Conservation (phyloP, 2,797 vertebrate genomes). For the Silurus lanzhouensis region DNA sequence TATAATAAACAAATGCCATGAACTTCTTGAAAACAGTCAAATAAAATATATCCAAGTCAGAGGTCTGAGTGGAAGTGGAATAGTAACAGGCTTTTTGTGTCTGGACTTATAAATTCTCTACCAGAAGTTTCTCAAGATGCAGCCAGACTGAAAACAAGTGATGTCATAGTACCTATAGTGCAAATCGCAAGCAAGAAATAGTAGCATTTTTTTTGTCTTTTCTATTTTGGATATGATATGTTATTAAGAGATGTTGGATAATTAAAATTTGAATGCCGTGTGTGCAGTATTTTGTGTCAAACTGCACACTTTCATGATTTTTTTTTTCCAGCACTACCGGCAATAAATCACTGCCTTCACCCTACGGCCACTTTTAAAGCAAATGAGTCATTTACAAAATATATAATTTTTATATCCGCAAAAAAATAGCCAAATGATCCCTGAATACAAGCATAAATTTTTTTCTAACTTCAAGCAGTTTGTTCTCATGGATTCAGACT, state of each 20-base stretch:
- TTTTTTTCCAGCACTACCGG: background rate
- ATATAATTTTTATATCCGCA: slow-evolving; percentile 4
- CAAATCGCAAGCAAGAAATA: background rate
- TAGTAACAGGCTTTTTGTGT: background rate
- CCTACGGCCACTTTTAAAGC: slow-evolving; percentile 7
- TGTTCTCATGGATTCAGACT: slow-evolving; percentile 4
- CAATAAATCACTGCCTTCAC: background rate
- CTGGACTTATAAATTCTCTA: background rate
- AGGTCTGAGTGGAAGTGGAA: background rate
- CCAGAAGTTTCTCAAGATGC: background rate
- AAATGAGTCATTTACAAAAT: background rate
- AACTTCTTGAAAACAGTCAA: background rate
- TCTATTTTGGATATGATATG: background rate
- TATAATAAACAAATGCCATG: background rate
- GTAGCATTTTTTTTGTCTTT: background rate
- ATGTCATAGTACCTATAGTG: background rate
- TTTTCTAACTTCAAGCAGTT: background rate
- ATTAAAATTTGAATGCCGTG: background rate
- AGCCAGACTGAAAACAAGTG: too few relatives aligned
- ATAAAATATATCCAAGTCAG: background rate
- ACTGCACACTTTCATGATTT: background rate
- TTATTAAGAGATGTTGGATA: background rate
- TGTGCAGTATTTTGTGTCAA: background rate
- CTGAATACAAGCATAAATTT: background rate
- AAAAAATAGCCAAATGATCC: background rate